A percentile compares a stretch with the other conserved stretches of the same genome.
These are phyloP conservation scores for Acholoe squamosa DNA, from an alignment of 2,888 invertebrate species.

Conservation along the genomic window DNA sequence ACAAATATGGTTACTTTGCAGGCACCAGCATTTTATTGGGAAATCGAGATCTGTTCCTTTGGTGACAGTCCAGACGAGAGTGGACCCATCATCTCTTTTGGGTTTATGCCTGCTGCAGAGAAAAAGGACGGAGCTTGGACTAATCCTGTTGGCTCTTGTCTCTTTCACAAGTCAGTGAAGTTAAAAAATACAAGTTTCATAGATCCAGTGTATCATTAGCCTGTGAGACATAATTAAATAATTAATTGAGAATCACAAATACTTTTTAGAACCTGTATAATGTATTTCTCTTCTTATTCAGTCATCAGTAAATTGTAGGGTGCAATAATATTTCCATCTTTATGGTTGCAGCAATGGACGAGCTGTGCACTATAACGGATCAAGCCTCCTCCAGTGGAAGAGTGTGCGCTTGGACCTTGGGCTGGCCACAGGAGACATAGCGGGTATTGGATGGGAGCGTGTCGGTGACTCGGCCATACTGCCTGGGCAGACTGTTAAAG, in stretches of 20 bases:
- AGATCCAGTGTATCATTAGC: no score
- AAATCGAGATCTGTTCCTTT: constrained; percentile 81
- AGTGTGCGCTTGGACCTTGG: constrained; percentile 81
- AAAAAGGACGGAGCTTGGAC: constrained; percentile 83
- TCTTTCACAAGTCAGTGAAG: constrained; percentile 80
- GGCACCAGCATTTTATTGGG: constrained; percentile 83
- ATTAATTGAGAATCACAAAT: no score
- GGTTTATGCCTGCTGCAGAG: constrained; percentile 82
- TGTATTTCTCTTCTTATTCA: no score
- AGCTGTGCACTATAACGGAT: constrained; percentile 83
- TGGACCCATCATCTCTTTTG: constrained; percentile 81
- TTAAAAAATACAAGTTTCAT: no score
- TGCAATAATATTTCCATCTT: neutral
- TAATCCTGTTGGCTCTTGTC: constrained; percentile 82
- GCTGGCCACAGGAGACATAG: constrained; percentile 81
- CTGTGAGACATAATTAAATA: no score
- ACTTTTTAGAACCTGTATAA: no score
- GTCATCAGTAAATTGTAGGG: neutral
- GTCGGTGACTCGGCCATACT: constrained; percentile 72
- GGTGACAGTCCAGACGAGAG: constrained; percentile 82
- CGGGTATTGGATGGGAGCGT: constrained; percentile 83
- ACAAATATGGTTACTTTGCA: constrained; percentile 66
- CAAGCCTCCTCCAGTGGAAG: constrained; percentile 83
- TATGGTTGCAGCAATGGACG: constrained; percentile 80
- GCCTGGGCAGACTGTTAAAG: constrained; percentile 77